Percentiles rank a stretch among this genome's conserved stretches.
phyloP scores from a whole-genome alignment of 1,140 invertebrate species.

The Helicorthomorpha holstii region DNA sequence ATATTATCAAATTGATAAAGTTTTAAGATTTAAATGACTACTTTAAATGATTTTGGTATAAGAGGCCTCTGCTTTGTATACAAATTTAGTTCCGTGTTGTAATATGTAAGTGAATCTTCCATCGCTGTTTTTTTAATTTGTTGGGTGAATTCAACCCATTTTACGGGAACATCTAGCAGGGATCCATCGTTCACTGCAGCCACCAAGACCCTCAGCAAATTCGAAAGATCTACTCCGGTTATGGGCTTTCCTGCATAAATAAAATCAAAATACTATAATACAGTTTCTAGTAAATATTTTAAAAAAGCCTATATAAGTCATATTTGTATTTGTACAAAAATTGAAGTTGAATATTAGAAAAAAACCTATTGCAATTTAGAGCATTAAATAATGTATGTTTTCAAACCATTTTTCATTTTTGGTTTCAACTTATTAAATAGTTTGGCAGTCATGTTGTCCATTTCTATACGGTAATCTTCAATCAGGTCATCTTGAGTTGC shows the following conservation, averaged over 20 bases:
- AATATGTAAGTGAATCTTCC: conserved; percentile 14
- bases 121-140: conserved; percentile 10
- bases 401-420: conserved; percentile 12
- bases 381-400: neutral
- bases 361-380: no score
- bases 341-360: no score
- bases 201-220: conserved; percentile 12
- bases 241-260: conserved; percentile 8
- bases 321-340: no score
- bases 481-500: conserved; percentile 13
- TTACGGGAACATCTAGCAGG: conserved; percentile 12
- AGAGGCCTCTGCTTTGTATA: conserved; percentile 5
- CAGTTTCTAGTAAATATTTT: neutral
- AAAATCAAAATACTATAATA: neutral
- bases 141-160: conserved; percentile 15
- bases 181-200: conserved; percentile 16
- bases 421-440: conserved; percentile 8
- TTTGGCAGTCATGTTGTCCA: conserved; percentile 12
- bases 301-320: neutral
- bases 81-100: conserved; percentile 9
- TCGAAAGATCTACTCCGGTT: conserved; percentile 11
- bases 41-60: neutral
- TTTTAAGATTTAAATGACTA: neutral
- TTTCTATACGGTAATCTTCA: conserved; percentile 12
- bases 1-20: neutral